phyloP scores from a whole-genome alignment of 2,797 vertebrate species.

The Epinephelus malabaricus region DNA sequence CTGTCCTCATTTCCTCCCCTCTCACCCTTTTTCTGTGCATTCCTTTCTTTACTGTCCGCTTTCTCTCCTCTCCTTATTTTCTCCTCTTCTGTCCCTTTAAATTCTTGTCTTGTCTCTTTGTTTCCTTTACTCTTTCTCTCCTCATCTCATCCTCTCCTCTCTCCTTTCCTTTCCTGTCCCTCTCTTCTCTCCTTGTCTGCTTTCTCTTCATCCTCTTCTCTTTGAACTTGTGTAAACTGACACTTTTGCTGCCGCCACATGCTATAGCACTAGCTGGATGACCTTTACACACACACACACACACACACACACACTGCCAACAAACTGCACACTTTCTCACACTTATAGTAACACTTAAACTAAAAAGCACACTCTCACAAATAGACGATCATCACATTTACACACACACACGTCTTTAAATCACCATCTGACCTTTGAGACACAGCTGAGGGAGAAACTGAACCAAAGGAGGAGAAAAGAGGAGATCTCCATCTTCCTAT shows the following conservation, averaged over 20 bases:
- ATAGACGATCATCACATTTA: neutral
- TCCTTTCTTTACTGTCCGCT: no score
- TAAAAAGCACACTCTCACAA: slow-evolving; percentile 3
- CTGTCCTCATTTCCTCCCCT: no score
- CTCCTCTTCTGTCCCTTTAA: no score
- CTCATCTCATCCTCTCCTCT: neutral
- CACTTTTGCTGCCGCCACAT: slow-evolving; percentile 11
- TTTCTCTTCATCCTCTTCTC: neutral
- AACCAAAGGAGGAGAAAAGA: neutral
- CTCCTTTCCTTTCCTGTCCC: neutral
- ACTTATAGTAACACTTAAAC: neutral
- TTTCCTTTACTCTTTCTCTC: neutral
- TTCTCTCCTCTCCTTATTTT: neutral
- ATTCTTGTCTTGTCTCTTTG: no score
- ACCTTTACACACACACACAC: slow-evolving; percentile 36
- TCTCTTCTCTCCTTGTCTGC: neutral
- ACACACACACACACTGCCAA: neutral
- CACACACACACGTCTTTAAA: neutral
- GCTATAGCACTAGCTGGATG: slow-evolving; percentile 6
- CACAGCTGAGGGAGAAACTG: slow-evolving; percentile 7
- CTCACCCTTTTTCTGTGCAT: no score
- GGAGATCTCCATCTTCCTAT: neutral
- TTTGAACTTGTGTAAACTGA: slow-evolving; percentile 31
- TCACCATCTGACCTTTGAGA: neutral
- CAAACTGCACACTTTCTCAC: slow-evolving; percentile 21